These are phyloP conservation scores for Leptopilina boulardi DNA, from an alignment of 1,140 invertebrate genomes.

Conservation along the genomic window DNA sequence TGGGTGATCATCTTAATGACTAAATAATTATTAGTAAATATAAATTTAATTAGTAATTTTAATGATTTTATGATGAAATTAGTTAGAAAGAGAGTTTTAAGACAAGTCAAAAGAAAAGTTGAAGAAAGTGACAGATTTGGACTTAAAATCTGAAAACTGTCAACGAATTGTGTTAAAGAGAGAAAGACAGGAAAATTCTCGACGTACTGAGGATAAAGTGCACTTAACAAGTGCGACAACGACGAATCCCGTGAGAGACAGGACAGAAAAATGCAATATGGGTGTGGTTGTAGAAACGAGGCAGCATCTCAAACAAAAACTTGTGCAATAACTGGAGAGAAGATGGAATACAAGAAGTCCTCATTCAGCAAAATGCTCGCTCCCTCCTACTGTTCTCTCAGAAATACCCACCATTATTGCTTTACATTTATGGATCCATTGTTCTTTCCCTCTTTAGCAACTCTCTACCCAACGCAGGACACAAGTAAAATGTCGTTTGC, in stretches of 20 bases:
- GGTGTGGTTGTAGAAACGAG: background rate
- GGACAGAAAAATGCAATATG: conserved; percentile 30
- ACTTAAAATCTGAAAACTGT: conserved; percentile 15
- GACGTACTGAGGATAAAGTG: conserved; percentile 12
- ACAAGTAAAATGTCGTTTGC: background rate
- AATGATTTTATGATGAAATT: background rate
- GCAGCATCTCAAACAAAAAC: conserved; percentile 27
- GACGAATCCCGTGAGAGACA: conserved; percentile 16
- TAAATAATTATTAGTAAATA: too few species aligned
- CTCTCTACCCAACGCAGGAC: background rate
- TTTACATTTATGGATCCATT: conserved; percentile 27
- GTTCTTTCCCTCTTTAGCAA: conserved; percentile 16
- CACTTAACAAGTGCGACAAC: background rate
- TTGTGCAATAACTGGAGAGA: conserved; percentile 19
- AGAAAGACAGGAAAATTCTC: background rate
- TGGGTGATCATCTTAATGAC: too few species aligned
- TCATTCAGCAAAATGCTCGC: conserved; percentile 7
- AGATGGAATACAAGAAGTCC: conserved; percentile 25
- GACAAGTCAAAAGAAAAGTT: background rate
- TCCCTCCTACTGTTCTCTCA: background rate
- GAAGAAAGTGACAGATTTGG: conserved; percentile 6
- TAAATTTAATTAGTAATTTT: too few species aligned
- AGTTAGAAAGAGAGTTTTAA: background rate
- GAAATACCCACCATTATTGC: conserved; percentile 24
- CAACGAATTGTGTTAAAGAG: background rate